Evolutionary conservation across 37 sponge, comb jelly and placozoan species (phyloP).

Genomic region (Aplysina aerophoba): DNA sequence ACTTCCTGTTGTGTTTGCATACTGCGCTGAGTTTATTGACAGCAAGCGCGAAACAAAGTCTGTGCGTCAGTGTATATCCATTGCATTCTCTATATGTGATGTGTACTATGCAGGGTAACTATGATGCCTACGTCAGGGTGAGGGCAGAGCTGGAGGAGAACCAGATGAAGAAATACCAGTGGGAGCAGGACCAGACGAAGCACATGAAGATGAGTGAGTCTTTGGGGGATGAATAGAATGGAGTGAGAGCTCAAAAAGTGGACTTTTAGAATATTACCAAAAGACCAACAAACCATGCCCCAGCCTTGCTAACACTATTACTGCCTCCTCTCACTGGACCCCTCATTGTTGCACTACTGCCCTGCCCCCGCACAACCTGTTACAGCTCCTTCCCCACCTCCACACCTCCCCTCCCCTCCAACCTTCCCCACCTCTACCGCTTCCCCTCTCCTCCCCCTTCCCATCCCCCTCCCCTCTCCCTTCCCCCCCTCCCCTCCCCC

Average conservation of each 20-base stretch:
- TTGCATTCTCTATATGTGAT: too few relatives aligned
- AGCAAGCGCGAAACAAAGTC: slow-evolving; percentile 61
- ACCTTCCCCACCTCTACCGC: not conserved
- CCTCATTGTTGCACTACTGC: too few relatives aligned
- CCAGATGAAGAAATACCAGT: slow-evolving; percentile 96
- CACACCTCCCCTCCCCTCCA: too few relatives aligned
- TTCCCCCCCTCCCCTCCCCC: not conserved
- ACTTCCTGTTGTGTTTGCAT: slow-evolving; percentile 66
- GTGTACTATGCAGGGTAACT: slow-evolving; percentile 93
- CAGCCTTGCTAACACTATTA: too few relatives aligned
- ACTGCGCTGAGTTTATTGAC: slow-evolving; percentile 65
- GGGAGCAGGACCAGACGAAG: slow-evolving; percentile 94
- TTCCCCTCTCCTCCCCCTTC: not conserved
- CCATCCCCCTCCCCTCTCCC: not conserved
- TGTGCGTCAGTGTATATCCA: too few relatives aligned
- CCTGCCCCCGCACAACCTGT: too few relatives aligned
- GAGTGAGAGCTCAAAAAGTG: too few relatives aligned
- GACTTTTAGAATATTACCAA: too few relatives aligned
- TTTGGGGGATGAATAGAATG: too few relatives aligned
- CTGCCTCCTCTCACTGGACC: too few relatives aligned
- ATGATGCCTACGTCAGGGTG: slow-evolving; percentile 89
- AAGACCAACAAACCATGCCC: too few relatives aligned
- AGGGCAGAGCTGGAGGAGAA: slow-evolving; percentile 91
- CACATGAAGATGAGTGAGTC: slow-evolving; percentile 94
- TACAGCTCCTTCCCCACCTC: too few relatives aligned